phyloP scores from a whole-genome alignment of 2,888 invertebrate species.

The Uloborus plumipes region DNA sequence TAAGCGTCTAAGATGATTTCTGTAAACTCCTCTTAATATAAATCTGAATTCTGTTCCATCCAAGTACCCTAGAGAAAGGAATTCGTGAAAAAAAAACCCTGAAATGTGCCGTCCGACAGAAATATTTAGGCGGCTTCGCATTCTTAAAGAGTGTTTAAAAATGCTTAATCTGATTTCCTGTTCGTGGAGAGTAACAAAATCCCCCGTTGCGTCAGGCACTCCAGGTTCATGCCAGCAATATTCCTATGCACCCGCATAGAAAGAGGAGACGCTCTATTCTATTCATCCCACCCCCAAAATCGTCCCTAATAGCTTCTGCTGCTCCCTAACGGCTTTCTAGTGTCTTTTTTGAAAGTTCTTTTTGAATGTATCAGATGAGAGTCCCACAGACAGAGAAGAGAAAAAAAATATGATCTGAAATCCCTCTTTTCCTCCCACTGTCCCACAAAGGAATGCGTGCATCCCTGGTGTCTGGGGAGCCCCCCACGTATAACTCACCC shows the following conservation, averaged over 20 bases:
- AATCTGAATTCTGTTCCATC: neutral
- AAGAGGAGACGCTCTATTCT: no score
- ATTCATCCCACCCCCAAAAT: neutral
- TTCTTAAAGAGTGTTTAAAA: constrained; percentile 19
- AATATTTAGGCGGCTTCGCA: constrained; percentile 40
- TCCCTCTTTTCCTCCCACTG: constrained; percentile 38
- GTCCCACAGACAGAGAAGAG: neutral
- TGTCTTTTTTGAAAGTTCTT: constrained; percentile 45
- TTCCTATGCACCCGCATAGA: no score
- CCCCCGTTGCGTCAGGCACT: no score
- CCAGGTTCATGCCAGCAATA: no score
- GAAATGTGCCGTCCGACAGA: constrained; percentile 43
- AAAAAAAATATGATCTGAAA: constrained; percentile 10
- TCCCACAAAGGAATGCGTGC: constrained; percentile 47
- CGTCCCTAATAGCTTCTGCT: constrained; percentile 12
- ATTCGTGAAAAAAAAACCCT: constrained; percentile 36
- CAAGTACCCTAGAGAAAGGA: neutral
- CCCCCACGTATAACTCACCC: neutral
- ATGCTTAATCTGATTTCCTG: constrained; percentile 52
- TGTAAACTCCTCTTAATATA: no score
- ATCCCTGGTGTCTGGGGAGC: constrained; percentile 26
- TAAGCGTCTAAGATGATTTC: no score
- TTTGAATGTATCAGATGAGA: constrained; percentile 35
- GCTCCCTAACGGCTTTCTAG: constrained; percentile 15
- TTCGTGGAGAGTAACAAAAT: no score